These are phyloP conservation scores for Drosophila pegasa DNA, from an alignment of 2,888 invertebrate species.

Conservation along the genomic window DNA sequence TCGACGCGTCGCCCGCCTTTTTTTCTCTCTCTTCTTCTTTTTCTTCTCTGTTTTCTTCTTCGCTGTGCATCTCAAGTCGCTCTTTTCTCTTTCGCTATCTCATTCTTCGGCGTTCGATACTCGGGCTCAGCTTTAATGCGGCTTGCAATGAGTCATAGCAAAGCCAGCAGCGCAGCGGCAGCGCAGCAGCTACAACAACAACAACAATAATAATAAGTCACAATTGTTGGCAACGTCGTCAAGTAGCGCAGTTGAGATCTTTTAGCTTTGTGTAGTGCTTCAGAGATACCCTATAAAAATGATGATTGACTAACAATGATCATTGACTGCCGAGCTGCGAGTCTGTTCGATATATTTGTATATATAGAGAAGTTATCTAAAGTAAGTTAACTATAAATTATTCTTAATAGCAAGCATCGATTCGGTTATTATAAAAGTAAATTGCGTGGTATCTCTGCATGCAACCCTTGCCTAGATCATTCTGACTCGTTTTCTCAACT, in stretches of 20 bases:
- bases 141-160: slow-evolving; percentile 51
- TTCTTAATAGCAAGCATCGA: neutral
- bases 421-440: neutral
- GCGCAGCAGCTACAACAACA: slow-evolving; percentile 26
- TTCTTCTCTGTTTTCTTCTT: neutral
- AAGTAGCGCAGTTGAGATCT: slow-evolving; percentile 35
- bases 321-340: neutral
- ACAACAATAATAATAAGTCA: slow-evolving; percentile 28
- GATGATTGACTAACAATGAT: neutral
- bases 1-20: slow-evolving; percentile 34
- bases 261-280: neutral
- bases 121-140: slow-evolving; percentile 6
- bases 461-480: neutral
- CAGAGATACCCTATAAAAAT: slow-evolving; percentile 16
- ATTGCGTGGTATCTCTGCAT: slow-evolving; percentile 8
- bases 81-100: slow-evolving; percentile 4
- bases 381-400: neutral
- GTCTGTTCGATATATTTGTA: neutral
- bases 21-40: neutral
- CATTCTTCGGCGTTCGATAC: slow-evolving; percentile 10
- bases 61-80: slow-evolving; percentile 18
- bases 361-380: neutral
- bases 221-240: slow-evolving; percentile 54
- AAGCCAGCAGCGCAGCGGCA: slow-evolving; percentile 8
- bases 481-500: slow-evolving; percentile 21